Evolutionary conservation across 2,797 vertebrate species (phyloP).

Genomic region (Anguilla anguilla): DNA sequence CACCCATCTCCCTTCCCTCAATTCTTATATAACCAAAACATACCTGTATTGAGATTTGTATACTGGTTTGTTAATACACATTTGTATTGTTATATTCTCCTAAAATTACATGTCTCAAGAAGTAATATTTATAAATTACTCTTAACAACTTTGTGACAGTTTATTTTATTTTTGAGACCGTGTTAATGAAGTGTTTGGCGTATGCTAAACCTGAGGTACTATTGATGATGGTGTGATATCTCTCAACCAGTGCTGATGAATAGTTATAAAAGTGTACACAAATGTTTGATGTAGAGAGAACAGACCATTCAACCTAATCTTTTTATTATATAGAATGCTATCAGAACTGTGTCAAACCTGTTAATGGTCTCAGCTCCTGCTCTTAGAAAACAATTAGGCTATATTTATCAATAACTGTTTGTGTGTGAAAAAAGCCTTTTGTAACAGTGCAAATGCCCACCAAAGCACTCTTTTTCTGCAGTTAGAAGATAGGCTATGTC

Average conservation of each 20-base stretch:
- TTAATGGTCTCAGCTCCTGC: neutral
- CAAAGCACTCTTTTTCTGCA: neutral
- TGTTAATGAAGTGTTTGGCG: neutral
- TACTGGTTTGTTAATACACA: neutral
- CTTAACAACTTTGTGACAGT: neutral
- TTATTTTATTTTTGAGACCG: neutral
- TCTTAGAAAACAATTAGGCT: conserved; percentile 7
- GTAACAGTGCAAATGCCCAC: neutral
- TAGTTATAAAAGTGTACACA: neutral
- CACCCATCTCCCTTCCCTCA: neutral
- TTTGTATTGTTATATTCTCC: neutral
- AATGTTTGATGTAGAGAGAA: neutral
- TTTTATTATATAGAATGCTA: neutral
- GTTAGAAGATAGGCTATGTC: neutral
- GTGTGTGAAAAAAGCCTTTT: neutral
- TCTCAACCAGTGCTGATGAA: neutral
- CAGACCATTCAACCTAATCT: neutral
- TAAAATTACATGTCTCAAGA: neutral
- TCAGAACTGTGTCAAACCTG: neutral
- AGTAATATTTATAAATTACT: neutral
- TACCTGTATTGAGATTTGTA: neutral
- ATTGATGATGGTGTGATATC: neutral
- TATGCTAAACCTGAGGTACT: neutral
- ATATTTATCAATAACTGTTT: neutral
- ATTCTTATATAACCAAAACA: neutral